Evolutionary conservation across 2,113 vertebrate species (phyloP), one percentile per base, ranked within the genome.

Genomic region (Sylvilagus bachmani): DNA sequence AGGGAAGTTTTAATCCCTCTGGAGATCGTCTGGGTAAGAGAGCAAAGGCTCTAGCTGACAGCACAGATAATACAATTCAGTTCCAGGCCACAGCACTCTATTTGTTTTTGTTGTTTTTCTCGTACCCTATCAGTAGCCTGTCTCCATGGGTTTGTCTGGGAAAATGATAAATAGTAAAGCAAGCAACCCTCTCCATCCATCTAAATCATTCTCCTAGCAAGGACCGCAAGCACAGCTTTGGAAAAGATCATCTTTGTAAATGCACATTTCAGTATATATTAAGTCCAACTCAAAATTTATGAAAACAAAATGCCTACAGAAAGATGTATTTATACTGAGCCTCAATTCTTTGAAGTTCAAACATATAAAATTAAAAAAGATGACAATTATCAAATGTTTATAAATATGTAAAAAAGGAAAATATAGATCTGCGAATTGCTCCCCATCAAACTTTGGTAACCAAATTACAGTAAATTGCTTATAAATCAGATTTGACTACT

Each of bases 21-120:
- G 36, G 67, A 94, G 78, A 84, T 25, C 38, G 83, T 81, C 81
- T 16, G 51, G 58, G 44, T 62, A 93, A 86, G 84, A 64, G 67
- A 94, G 95, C 86, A 95, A 79, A 58, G 51, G 62, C 67, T 94
- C 86, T 79, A 80, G 89, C 66, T 83, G 86, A 93, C 90, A 87
- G 78, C 79, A 87, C 81, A 92, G 88, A 93, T 12, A 92, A 93
- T 29, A 29, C 75, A 66, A 51, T 89, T 88, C 93, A 94, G 86
- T 79, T 94, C 87, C 49, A 89, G 71, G 58, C 95, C 82, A 94
- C 87, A 94, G 78, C 66, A 66, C 86, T 92, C 53, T 90, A 89
- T 97, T 85, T 91, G 44, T 95, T 97, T 97, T 82, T 95, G 75
- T 94, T 97, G 87, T 81, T 85, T 86, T 92, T 82, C 95, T 89